A percentile compares a stretch with the other conserved stretches of the same genome.
These are phyloP conservation scores for Carassius carassius DNA, from an alignment of 2,113 vertebrate genomes.

Conservation along the genomic window DNA sequence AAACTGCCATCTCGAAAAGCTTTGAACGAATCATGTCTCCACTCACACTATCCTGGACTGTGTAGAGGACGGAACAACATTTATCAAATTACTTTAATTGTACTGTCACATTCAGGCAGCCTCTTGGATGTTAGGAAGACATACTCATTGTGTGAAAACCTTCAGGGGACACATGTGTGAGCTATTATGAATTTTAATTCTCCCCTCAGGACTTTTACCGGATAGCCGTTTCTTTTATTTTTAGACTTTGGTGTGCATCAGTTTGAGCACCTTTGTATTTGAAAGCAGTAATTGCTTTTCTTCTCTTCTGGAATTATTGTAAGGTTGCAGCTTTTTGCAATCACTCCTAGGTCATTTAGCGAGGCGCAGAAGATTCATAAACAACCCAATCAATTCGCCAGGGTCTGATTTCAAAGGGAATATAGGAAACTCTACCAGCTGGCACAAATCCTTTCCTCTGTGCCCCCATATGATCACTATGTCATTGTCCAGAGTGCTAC, in stretches of 20 bases:
- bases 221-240: neutral
- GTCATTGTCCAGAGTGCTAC: conserved; percentile 68
- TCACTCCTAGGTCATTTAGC: conserved; percentile 40
- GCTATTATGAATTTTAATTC: conserved; percentile 17
- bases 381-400: conserved; percentile 30
- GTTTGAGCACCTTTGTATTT: conserved; percentile 30
- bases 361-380: conserved; percentile 32
- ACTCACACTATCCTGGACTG: neutral
- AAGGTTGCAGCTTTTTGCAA: conserved; percentile 25
- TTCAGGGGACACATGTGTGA: conserved; percentile 19
- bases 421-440: conserved; percentile 61
- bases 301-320: conserved; percentile 41
- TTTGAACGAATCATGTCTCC: conserved; percentile 18
- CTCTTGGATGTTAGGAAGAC: conserved; percentile 21
- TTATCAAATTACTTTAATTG: conserved; percentile 43
- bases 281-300: conserved; percentile 20
- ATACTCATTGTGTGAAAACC: conserved; percentile 17
- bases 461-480: conserved; percentile 72
- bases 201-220: conserved; percentile 5
- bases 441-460: conserved; percentile 64
- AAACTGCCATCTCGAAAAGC: conserved; percentile 20
- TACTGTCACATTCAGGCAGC: conserved; percentile 25
- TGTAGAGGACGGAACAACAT: conserved; percentile 1
- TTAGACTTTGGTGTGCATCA: conserved; percentile 1
- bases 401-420: conserved; percentile 20